Base-by-base conservation (phyloP, 2,888 invertebrate genomes). In the Tribolium freemani region DNA sequence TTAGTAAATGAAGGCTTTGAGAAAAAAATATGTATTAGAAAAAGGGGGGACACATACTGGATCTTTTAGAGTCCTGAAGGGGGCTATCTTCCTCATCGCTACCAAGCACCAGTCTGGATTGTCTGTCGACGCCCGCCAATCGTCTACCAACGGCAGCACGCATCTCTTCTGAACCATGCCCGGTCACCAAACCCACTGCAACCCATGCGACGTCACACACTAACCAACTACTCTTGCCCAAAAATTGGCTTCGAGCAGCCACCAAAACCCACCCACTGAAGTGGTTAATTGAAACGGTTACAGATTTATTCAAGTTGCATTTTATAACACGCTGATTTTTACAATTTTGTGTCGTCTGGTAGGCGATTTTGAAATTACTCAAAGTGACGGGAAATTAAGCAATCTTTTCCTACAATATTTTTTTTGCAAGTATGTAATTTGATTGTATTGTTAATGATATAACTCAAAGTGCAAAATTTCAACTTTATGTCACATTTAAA, bases 1-100 rank as follows among this genome's bases (percentile, higher is more conserved):
- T 46, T 13, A n/a, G 56, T 9, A 56, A 5, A 10, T 31, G 31
- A 10, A 54, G 30, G 30, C 48, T 11, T 60, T 60, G 4, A 38
- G 3, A 44, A 16, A 44, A n/a, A n/a, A 50, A 30, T 63, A 50
- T 5, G 13, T 16, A 11, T 21, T 44, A 69, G 21, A 5, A 68
- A 30, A 69, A 45, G 56, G 38, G 58, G 45, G 54, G 64, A 9
- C 90, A 94, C 94, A 87, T 94, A 94, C 94, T 94, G 87, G 94
- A 93, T 90, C 93, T 89, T 88, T 94, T 94, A 83, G 92, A 92
- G 88, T 93, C 93, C 82, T 93, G 94, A 80, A 95, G 91, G 83
- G 94, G 94, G 85, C 94, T 94, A 87, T 94, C 92, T 90, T 95
- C 95, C 83, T 93, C 92, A 85, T 93, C 93, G 78, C 89, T 89